phyloP scores from a whole-genome alignment of 2,888 invertebrate species.

The Drosophila aldrichi region DNA sequence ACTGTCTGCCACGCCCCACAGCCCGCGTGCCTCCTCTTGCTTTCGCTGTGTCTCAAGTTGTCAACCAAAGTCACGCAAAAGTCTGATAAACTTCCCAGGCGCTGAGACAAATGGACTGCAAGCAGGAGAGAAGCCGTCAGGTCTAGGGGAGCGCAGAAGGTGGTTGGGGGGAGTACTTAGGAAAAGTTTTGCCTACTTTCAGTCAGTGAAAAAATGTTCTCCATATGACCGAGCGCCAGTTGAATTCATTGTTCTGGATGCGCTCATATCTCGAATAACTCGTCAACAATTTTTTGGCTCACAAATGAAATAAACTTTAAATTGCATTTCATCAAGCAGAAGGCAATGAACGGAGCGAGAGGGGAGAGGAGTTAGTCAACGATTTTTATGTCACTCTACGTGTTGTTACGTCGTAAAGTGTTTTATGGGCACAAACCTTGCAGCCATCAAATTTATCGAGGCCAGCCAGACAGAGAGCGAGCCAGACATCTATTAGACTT shows the following conservation, averaged over 20 bases:
- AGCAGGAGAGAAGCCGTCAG: background rate
- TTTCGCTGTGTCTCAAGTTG: slow-evolving; percentile 60
- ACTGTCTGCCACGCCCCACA: slow-evolving; percentile 3
- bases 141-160: background rate
- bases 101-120: slow-evolving; percentile 67
- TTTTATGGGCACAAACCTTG: slow-evolving; percentile 49
- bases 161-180: background rate
- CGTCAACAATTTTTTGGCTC: slow-evolving; percentile 59
- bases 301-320: slow-evolving; percentile 65
- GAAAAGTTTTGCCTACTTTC: slow-evolving; percentile 57
- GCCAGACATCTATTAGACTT: slow-evolving; percentile 46
- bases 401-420: slow-evolving; percentile 54
- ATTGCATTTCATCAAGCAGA: slow-evolving; percentile 53
- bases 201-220: slow-evolving; percentile 27
- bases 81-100: slow-evolving; percentile 77
- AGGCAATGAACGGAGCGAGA: background rate
- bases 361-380: background rate
- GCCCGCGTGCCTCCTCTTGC: background rate
- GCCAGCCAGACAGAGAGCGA: slow-evolving; percentile 27
- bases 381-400: slow-evolving; percentile 29
- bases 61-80: slow-evolving; percentile 78
- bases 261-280: slow-evolving; percentile 52
- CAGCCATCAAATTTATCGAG: slow-evolving; percentile 65
- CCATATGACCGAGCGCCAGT: slow-evolving; percentile 34
- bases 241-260: slow-evolving; percentile 33